These are phyloP conservation scores for Caenorhabditis tropicalis DNA, from an alignment of 1,140 invertebrate species.

Conservation along the genomic window DNA sequence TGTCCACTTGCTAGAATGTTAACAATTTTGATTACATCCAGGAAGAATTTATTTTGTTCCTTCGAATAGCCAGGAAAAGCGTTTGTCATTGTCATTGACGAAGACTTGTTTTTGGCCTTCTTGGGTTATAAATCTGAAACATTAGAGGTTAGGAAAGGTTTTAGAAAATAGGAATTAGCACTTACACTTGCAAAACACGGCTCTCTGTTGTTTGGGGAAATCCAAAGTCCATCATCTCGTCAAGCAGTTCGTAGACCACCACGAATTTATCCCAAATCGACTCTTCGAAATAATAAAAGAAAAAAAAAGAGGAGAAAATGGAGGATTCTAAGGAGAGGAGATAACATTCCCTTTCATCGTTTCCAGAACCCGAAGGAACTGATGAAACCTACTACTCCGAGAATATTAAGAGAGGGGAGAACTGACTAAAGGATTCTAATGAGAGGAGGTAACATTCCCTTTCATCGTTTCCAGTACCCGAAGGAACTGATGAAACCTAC, in stretches of 20 bases:
- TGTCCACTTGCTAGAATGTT: constrained; percentile 96
- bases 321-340: too few relatives aligned
- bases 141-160: background rate
- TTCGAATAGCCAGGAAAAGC: constrained; percentile 98
- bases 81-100: constrained; percentile 98
- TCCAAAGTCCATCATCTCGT: constrained; percentile 97
- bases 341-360: too few relatives aligned
- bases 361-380: too few relatives aligned
- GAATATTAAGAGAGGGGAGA: too few relatives aligned
- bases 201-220: constrained; percentile 99
- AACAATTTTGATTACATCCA: constrained; percentile 99
- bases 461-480: too few relatives aligned
- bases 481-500: too few relatives aligned
- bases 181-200: constrained; percentile 91
- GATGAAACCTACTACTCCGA: too few relatives aligned
- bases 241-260: constrained; percentile 95
- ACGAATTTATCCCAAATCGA: constrained; percentile 99
- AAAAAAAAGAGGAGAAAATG: too few relatives aligned
- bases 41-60: constrained; percentile 99
- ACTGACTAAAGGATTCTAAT: too few relatives aligned
- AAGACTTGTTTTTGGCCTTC: constrained; percentile 96
- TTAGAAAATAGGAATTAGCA: background rate
- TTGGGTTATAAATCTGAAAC: constrained; percentile 82
- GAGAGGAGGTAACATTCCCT: too few relatives aligned
- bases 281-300: too few relatives aligned